These are phyloP conservation scores for Eurypyga helias DNA, from an alignment of 2,113 vertebrate genomes.

Conservation along the genomic window DNA sequence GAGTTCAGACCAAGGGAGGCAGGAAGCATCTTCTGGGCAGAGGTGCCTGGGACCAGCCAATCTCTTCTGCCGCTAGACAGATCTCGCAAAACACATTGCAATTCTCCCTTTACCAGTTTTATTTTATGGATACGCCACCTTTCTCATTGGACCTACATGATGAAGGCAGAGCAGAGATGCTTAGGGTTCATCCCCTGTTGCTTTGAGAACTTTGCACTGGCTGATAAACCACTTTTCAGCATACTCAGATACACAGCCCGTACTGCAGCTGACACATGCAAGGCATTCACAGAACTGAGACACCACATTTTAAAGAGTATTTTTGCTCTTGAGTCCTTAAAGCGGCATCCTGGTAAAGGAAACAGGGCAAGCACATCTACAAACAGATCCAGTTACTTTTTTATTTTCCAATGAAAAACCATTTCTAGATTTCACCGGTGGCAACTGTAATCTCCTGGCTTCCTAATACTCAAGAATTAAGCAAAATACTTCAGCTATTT, in stretches of 20 bases:
- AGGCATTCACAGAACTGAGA: background rate
- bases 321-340: background rate
- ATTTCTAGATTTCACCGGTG: background rate
- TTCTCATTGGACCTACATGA: background rate
- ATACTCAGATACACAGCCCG: accelerated
- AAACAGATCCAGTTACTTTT: background rate
- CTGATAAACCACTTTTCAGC: background rate
- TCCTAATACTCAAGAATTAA: constrained; percentile 2
- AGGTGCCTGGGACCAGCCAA: background rate
- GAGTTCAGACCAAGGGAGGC: background rate
- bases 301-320: background rate
- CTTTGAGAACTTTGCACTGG: background rate
- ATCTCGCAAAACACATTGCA: accelerated
- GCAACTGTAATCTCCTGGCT: background rate
- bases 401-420: background rate
- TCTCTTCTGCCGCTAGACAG: background rate
- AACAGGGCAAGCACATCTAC: background rate
- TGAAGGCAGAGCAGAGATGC: background rate
- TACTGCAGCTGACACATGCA: background rate
- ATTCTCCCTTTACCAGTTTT: background rate
- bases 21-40: background rate
- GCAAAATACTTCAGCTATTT: background rate
- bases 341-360: background rate
- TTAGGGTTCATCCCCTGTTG: background rate
- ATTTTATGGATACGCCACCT: background rate